A percentile compares a stretch with the other conserved stretches of the same genome.
Conservation (phyloP, 53 echinoderm and acorn worm species). For the Glandiceps talaboti region DNA sequence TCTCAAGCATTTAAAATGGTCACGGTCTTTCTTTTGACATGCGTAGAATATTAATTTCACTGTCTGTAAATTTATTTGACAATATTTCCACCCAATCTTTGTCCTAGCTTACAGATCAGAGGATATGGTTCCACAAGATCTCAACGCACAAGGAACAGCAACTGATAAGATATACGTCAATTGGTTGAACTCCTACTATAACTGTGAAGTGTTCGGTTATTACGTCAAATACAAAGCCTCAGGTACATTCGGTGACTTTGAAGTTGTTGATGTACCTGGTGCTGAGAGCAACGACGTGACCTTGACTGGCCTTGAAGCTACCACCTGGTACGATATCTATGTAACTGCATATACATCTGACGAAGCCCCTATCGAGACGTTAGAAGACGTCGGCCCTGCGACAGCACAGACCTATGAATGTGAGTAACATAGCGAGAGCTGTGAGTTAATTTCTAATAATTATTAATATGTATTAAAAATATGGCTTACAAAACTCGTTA, state of each 20-base stretch:
- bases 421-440: no score
- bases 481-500: no score
- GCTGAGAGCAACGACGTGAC: background rate
- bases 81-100: background rate
- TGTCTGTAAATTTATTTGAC: background rate
- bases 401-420: background rate
- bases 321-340: background rate
- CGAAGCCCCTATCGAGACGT: background rate
- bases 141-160: background rate
- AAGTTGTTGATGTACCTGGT: background rate
- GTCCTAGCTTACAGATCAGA: background rate
- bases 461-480: no score
- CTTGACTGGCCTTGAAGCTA: background rate
- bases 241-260: background rate
- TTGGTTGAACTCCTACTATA: slow-evolving; percentile 45
- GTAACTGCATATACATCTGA: background rate
- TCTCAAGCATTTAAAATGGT: no score
- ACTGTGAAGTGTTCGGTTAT: slow-evolving; percentile 69
- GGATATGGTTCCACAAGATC: background rate
- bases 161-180: background rate
- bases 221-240: slow-evolving; percentile 14
- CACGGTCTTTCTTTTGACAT: no score
- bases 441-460: no score
- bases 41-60: no score
- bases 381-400: background rate